A percentile compares a stretch with the other conserved stretches of the same genome.
Conservation (phyloP, 2,888 invertebrate species). For the Holacanthella duospinosa region DNA sequence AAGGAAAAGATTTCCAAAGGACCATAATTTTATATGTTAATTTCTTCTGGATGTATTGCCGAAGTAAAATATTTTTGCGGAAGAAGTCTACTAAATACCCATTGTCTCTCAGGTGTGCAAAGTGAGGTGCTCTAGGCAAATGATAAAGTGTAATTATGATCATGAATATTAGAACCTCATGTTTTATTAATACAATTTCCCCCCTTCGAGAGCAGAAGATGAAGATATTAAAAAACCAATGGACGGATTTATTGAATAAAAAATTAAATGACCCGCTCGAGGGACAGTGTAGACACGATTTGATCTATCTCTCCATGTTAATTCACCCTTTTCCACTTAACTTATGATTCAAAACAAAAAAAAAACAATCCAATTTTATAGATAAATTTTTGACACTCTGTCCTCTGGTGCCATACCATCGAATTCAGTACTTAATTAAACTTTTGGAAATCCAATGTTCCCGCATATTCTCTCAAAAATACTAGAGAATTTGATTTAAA, state of each 20-base stretch:
- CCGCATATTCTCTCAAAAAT: no score
- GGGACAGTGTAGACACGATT: neutral
- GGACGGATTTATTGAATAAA: neutral
- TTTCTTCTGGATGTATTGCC: neutral
- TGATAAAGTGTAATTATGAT: constrained; percentile 2
- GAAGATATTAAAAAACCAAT: neutral
- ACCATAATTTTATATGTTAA: neutral
- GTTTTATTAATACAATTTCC: neutral
- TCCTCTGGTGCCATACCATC: neutral
- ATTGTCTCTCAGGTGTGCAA: neutral
- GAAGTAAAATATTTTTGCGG: neutral
- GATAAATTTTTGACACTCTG: neutral
- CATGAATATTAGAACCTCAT: constrained; percentile 3
- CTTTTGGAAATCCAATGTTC: no score
- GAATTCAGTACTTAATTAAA: neutral
- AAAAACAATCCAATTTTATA: no score
- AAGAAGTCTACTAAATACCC: neutral
- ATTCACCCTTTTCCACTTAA: neutral
- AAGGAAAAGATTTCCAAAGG: no score
- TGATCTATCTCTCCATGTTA: neutral
- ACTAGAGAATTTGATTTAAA: no score
- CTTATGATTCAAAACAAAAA: neutral
- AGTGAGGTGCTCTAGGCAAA: neutral
- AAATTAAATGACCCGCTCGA: neutral
- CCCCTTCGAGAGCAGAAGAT: neutral